Conservation (phyloP, 2,113 vertebrate genomes). For the Pan paniscus region DNA sequence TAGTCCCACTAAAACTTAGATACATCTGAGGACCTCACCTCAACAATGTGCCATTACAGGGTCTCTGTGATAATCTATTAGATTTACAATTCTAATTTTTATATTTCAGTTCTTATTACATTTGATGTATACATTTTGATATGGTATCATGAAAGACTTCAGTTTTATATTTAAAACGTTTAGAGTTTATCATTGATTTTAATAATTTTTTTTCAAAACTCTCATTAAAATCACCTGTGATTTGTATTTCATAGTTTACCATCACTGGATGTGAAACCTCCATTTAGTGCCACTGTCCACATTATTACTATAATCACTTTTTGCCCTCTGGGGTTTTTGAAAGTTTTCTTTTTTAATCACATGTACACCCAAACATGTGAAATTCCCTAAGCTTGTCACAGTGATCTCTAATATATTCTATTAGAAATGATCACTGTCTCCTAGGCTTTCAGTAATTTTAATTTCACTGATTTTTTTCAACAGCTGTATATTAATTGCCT, state of each 20-base stretch:
- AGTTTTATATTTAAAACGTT: neutral
- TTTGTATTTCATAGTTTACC: neutral
- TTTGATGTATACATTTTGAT: neutral
- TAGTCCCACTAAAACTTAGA: neutral
- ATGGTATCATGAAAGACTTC: neutral
- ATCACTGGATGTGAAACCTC: neutral
- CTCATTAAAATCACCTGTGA: neutral
- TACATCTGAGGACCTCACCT: neutral
- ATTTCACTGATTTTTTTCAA: neutral
- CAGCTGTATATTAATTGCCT: neutral
- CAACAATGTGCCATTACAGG: neutral
- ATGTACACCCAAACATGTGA: neutral
- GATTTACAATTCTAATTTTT: neutral
- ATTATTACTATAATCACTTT: neutral
- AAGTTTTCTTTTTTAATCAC: neutral
- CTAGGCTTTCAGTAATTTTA: neutral
- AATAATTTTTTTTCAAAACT: neutral
- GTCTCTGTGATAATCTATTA: neutral
- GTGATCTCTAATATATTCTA: neutral
- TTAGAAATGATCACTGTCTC: neutral
- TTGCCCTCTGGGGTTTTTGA: neutral
- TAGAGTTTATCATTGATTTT: neutral
- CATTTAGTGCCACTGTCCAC: neutral
- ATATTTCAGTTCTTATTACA: neutral
- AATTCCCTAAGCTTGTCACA: neutral